phyloP scores from a whole-genome alignment of 2,113 vertebrate genomes.

The Cochlearius cochlearius region DNA sequence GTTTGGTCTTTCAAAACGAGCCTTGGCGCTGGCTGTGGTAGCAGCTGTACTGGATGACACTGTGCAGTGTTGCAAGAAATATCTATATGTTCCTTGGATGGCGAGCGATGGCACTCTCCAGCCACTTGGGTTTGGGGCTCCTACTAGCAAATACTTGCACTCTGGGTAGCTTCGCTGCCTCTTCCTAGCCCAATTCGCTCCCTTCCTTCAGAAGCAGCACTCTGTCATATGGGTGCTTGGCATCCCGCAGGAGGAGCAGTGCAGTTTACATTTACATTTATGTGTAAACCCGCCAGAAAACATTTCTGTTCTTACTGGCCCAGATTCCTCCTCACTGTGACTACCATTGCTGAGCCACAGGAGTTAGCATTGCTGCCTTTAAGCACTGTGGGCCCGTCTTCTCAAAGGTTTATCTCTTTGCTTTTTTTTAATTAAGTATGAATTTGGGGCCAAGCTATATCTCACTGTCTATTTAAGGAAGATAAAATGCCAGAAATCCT shows the following conservation, averaged over 20 bases:
- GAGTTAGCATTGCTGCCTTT: not conserved
- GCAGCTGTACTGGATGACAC: not conserved
- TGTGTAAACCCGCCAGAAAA: conserved; percentile 12
- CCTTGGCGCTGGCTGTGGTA: not conserved
- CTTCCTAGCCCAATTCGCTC: not conserved
- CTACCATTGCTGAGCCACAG: not conserved
- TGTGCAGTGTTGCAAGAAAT: not conserved
- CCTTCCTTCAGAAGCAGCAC: not conserved
- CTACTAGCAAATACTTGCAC: not conserved
- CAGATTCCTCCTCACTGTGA: conserved; percentile 9
- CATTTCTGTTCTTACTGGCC: conserved; percentile 43
- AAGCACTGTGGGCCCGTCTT: not conserved
- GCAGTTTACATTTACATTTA: conserved; percentile 9
- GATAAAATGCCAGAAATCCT: conserved; percentile 5
- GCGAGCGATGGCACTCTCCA: not conserved
- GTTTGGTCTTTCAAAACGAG: not conserved
- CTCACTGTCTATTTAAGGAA: not conserved
- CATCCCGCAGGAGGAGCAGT: not conserved
- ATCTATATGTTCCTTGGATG: not conserved
- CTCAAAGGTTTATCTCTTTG: not conserved
- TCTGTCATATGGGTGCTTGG: not conserved
- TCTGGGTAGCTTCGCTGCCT: not conserved
- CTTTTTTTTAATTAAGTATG: not conserved
- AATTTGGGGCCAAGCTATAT: not conserved
- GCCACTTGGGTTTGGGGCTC: not conserved